These are phyloP conservation scores for Enteromius treurensis DNA, from an alignment of 2,797 vertebrate species.

Conservation along the genomic window DNA sequence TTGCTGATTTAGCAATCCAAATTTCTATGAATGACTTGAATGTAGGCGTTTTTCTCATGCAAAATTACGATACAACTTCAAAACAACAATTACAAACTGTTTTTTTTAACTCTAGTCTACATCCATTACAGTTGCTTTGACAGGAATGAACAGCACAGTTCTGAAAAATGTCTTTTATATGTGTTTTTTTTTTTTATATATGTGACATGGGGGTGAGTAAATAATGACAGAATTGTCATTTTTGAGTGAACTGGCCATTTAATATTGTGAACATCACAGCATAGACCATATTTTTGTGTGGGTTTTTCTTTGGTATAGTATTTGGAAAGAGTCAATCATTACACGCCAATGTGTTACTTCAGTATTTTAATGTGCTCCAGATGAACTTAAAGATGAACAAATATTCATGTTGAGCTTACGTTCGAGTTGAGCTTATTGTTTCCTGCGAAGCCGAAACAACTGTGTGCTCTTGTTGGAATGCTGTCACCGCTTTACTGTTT, in stretches of 20 bases:
- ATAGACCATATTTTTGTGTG: conserved; percentile 3
- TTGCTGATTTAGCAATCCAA: background rate
- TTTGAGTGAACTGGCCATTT: background rate
- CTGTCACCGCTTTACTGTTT: conserved; percentile 8
- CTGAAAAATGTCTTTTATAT: background rate
- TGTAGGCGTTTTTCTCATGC: background rate
- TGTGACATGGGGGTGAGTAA: background rate
- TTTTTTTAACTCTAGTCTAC: background rate
- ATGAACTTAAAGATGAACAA: background rate
- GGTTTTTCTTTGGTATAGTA: background rate
- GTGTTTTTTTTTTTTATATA: too few species aligned
- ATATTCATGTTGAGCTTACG: background rate
- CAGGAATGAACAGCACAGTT: background rate
- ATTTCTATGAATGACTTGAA: background rate
- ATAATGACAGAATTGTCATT: background rate
- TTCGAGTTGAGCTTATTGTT: background rate
- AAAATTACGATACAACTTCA: background rate
- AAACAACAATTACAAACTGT: background rate
- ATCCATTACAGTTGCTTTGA: background rate
- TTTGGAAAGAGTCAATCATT: background rate
- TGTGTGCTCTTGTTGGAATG: background rate
- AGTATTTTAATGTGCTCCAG: conserved; percentile 20
- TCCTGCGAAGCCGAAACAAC: background rate
- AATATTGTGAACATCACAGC: background rate
- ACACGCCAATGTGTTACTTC: background rate